Base-by-base conservation (phyloP, 2,888 invertebrate genomes). In the Geotrupes spiniger region DNA sequence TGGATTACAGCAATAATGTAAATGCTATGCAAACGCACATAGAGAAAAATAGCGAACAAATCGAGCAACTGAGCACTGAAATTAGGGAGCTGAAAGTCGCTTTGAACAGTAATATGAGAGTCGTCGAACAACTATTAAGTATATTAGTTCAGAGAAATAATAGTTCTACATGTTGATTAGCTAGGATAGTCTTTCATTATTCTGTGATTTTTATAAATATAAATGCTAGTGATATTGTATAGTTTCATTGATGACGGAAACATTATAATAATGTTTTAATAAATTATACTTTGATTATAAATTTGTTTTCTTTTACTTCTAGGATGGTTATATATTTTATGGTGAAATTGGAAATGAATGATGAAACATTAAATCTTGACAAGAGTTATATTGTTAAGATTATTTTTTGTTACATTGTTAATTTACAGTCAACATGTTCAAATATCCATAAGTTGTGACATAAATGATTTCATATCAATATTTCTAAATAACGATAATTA, bases 11-110 rank as follows among this genome's bases (percentile, higher is more conserved):
- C 0, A 78, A 79, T 2, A 73, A 71, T 33, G 64, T 84, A 57
- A 79, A 79, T 12, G 76, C 79, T 51, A 61, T 86, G 36, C 83
- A 84, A 49, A 79, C 77, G 42, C 81, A 83, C 64, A 72, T 86
- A 41, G 85, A 86, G 52, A 84, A 84, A 62, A 84, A 82, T 49
- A 78, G 80, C 1, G 85, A 86, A 61, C 81, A 79, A 63, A 81
- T 85, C 40, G 82, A 82, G 45, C 77, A 78, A 60, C 71, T 87
- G 57, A 81, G 82, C 36, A 81, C 81, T 67, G 86, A 87, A 73
- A 78, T 87, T 46, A 78, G 78, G 62, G 86, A 85, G 70, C 74
- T 85, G 65, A 84, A 85, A 73, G 62, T 62, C 55, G 72, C 71
- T 10, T 62, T 78, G 36, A 71, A 71, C 36, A 73, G 74, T 49